Conservation (phyloP, 2,888 invertebrate genomes). For the Subacronicta megacephala region DNA sequence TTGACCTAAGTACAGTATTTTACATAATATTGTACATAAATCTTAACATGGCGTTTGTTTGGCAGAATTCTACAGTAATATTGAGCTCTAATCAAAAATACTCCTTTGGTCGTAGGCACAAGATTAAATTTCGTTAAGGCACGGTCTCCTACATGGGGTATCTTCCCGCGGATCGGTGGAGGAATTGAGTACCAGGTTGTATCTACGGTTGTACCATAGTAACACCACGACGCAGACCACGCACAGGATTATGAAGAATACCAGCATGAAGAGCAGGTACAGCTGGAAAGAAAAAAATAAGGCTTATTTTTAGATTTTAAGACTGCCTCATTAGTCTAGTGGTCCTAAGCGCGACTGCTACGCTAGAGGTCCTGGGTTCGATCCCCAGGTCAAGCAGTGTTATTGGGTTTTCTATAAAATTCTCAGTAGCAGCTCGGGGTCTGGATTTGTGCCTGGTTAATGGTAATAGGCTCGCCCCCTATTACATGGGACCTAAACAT, state of each 20-base stretch:
- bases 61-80: constrained; percentile 4
- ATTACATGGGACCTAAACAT: too few species aligned
- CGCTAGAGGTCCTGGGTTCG: too few species aligned
- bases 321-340: too few species aligned
- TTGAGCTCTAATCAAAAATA: constrained; percentile 33
- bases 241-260: constrained; percentile 74
- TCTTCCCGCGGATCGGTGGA: constrained; percentile 66
- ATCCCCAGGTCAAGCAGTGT: too few species aligned
- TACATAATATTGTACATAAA: neutral
- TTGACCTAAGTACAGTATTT: too few species aligned
- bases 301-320: too few species aligned
- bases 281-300: constrained; percentile 74
- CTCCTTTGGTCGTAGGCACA: constrained; percentile 41
- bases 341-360: too few species aligned
- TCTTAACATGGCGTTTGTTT: neutral
- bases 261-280: constrained; percentile 80
- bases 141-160: constrained; percentile 68
- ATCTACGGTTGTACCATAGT: constrained; percentile 67
- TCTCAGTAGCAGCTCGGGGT: too few species aligned
- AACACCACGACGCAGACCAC: constrained; percentile 67
- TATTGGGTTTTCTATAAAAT: too few species aligned
- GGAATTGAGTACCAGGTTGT: constrained; percentile 54
- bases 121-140: constrained; percentile 53
- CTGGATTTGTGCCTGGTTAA: too few species aligned
- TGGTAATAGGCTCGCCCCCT: too few species aligned